Base-by-base conservation (phyloP, 2,113 vertebrate species). In the Pica pica region DNA sequence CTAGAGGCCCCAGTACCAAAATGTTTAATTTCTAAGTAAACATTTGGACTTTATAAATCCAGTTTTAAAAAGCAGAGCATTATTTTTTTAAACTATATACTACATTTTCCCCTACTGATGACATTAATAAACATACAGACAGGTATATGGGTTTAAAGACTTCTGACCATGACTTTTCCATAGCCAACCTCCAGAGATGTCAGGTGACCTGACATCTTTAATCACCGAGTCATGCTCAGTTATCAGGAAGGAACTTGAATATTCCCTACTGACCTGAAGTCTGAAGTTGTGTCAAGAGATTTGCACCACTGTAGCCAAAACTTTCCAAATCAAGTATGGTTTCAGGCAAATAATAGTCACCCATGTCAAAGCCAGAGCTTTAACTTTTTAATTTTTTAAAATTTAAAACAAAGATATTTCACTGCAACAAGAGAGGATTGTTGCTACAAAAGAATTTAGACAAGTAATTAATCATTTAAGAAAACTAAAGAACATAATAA, bases 1-100 rank as follows among this genome's bases (percentile, higher is more conserved):
- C 86, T 96, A 87, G 93, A 97, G 95, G 89, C 93, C 94, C 47
- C 84, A 88, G 50, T 94, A 96, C 91, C 95, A 91, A 96, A 96
- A 96, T 88, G 92, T 96, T 97, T 97, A 83, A 96, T 96, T 97
- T 95, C 76, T 92, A 93, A 96, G 88, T 82, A 97, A 96, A 97
- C 93, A 97, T 92, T 96, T 96, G 93, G 95, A 95, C 91, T 95
- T 94, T 91, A 96, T 96, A 95, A 95, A 96, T 93, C 80, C 81
- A 90, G 83, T 95, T 95, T 19, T 86, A 86, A 96, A 95, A 96
- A 89, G 79, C 13, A 92, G 13, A 56, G 18, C 50, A 41, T 80
- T 95, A 85, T 95, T 95, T 94, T 94, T 95, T 88, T 71, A 52
- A 95, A 77, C 78, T 87, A 56, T 91, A 67, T 94, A 85, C 93